Conservation (phyloP, 2,888 invertebrate genomes). For the Actias luna region DNA sequence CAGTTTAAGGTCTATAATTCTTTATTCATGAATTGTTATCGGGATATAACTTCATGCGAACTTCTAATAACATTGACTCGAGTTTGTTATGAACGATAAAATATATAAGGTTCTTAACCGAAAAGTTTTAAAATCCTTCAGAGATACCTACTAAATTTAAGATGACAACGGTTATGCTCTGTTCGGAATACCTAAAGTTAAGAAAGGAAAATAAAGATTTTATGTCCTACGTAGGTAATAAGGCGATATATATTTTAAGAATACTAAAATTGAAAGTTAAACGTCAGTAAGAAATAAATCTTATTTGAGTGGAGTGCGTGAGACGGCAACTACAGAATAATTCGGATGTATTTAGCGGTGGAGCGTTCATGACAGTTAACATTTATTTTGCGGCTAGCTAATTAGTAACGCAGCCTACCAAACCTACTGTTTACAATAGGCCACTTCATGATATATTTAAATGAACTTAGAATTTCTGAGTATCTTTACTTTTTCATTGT, state of each 20-base stretch:
- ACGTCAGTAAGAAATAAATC: constrained; percentile 8
- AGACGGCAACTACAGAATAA: constrained; percentile 12
- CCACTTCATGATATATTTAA: constrained; percentile 17
- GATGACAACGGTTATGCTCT: background rate
- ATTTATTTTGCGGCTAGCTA: constrained; percentile 72
- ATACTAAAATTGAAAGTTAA: constrained; percentile 3
- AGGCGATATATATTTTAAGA: background rate
- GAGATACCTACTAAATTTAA: background rate
- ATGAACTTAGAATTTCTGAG: background rate
- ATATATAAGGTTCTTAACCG: background rate
- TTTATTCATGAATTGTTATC: background rate
- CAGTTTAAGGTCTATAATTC: background rate
- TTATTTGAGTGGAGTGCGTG: constrained; percentile 2
- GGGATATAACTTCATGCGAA: background rate
- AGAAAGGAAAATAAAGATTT: background rate
- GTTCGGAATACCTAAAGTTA: background rate
- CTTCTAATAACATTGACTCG: background rate
- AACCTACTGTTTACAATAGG: constrained; percentile 47
- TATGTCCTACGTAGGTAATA: background rate
- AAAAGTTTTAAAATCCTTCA: constrained; percentile 2
- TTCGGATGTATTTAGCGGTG: constrained; percentile 26
- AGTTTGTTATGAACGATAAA: constrained; percentile 1
- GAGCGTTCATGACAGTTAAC: constrained; percentile 68
- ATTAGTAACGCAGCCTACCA: constrained; percentile 52
- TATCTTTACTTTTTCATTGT: background rate